A percentile compares a stretch with the other conserved stretches of the same genome.
Conservation (phyloP, 2,888 invertebrate species). For the Azorinus chamasolen region DNA sequence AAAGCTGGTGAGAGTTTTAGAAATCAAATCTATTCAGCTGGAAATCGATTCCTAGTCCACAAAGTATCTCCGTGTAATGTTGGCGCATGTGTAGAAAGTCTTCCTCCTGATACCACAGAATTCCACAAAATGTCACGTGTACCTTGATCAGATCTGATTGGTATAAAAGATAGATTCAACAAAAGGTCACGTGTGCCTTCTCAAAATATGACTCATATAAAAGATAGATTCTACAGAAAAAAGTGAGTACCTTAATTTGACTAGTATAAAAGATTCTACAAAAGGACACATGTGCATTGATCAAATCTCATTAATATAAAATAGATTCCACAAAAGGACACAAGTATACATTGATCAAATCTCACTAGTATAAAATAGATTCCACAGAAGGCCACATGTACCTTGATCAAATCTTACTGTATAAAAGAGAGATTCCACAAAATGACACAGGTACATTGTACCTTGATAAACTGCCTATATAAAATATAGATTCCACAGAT, state of each 20-base stretch:
- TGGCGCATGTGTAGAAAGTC: conserved; percentile 35
- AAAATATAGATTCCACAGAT: no score
- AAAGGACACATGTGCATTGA: no score
- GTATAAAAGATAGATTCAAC: background rate
- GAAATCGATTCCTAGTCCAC: conserved; percentile 33
- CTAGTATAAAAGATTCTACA: no score
- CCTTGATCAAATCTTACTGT: no score
- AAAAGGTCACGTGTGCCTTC: no score
- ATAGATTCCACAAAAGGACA: conserved; percentile 21
- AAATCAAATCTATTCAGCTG: conserved; percentile 55
- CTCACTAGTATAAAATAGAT: conserved; percentile 18
- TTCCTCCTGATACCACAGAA: conserved; percentile 20
- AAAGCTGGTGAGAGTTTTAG: no score
- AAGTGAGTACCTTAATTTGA: no score
- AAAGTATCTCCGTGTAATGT: conserved; percentile 42
- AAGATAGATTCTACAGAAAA: no score
- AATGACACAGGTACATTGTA: no score
- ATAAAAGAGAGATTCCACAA: no score
- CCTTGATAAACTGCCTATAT: no score
- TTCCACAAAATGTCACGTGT: conserved; percentile 63
- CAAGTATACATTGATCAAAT: conserved; percentile 34
- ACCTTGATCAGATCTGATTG: conserved; percentile 25
- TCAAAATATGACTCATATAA: no score
- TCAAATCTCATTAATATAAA: conserved; percentile 55
- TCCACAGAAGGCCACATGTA: conserved; percentile 63